These are phyloP conservation scores for Aphis gossypii DNA, from an alignment of 1,140 invertebrate species.

Conservation along the genomic window DNA sequence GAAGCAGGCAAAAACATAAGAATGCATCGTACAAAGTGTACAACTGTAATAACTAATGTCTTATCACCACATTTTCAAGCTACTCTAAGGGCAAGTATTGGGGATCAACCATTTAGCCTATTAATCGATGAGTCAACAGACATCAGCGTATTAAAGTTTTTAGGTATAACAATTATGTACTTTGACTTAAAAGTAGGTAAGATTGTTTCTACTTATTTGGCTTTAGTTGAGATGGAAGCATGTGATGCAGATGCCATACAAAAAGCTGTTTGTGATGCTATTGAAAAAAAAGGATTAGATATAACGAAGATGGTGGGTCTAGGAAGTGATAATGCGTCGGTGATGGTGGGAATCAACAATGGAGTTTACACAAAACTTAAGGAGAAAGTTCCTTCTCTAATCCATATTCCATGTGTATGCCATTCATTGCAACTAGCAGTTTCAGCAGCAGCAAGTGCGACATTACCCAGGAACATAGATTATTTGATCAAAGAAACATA, in stretches of 20 bases:
- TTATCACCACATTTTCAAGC: too few species aligned
- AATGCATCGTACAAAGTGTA: too few species aligned
- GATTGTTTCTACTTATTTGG: slow-evolving; percentile 15
- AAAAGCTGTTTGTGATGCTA: background rate
- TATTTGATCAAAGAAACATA: slow-evolving; percentile 9
- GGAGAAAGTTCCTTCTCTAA: background rate
- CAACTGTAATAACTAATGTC: too few species aligned
- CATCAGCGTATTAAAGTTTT: background rate
- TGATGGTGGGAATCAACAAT: slow-evolving; percentile 17
- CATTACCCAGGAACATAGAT: background rate
- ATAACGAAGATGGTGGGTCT: slow-evolving; percentile 16
- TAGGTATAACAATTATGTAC: slow-evolving; percentile 15
- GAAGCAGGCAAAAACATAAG: too few species aligned
- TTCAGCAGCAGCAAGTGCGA: background rate
- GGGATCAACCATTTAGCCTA: too few species aligned
- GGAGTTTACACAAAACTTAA: slow-evolving; percentile 40
- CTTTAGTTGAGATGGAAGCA: background rate
- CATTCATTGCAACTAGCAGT: slow-evolving; percentile 26
- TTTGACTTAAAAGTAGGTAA: background rate
- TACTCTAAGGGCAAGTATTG: too few species aligned
- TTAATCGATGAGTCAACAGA: background rate
- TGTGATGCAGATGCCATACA: background rate
- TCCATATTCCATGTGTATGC: background rate
- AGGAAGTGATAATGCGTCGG: slow-evolving; percentile 8
- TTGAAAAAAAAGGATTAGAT: background rate